Evolutionary conservation across 2,888 invertebrate species (phyloP).

Genomic region (Zygogramma bicolorata): DNA sequence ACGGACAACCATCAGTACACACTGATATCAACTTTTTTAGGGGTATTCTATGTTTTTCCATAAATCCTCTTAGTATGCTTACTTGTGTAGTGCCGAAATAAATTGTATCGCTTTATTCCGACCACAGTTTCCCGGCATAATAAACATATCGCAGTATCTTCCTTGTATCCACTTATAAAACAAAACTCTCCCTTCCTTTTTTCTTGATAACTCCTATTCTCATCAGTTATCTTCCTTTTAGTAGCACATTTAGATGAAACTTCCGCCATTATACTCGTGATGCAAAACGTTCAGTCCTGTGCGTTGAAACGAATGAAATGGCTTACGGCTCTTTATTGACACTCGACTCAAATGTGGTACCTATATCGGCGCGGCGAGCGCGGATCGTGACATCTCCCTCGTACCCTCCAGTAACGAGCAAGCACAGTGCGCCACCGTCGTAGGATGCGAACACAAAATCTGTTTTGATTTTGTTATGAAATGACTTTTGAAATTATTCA

Average conservation of each 20-base stretch:
- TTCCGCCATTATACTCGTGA: neutral
- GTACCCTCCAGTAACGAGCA: neutral
- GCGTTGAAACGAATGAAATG: neutral
- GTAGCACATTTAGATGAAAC: neutral
- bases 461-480: neutral
- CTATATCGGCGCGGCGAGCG: neutral
- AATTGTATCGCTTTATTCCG: neutral
- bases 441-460: neutral
- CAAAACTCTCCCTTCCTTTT: neutral
- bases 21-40: too few relatives aligned
- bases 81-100: neutral
- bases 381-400: neutral
- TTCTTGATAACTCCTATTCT: neutral
- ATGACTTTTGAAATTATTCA: neutral
- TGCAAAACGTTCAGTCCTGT: neutral
- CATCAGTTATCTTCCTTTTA: neutral
- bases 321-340: neutral
- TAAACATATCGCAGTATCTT: neutral
- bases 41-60: too few relatives aligned
- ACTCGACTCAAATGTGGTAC: neutral
- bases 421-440: neutral
- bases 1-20: too few relatives aligned
- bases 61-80: too few relatives aligned
- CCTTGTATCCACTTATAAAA: neutral
- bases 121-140: neutral